phyloP scores from a whole-genome alignment of 1,140 invertebrate species.

The Leptinotarsa defecta region DNA sequence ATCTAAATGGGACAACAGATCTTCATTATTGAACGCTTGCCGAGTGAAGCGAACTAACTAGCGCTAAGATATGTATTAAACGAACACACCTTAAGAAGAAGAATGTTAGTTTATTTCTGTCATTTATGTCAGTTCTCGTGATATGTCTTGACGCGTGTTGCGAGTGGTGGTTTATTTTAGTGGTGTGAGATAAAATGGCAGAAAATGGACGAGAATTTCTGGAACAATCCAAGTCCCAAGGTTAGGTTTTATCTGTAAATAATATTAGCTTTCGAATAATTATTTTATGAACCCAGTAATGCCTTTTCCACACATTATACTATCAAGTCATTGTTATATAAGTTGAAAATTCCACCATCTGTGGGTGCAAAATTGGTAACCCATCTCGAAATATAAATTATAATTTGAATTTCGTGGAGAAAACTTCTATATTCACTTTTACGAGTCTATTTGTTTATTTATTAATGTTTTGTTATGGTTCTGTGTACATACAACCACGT shows the following conservation, averaged over 20 bases:
- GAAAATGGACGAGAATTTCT: conserved; percentile 64
- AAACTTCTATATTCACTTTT: neutral
- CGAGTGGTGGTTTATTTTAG: conserved; percentile 36
- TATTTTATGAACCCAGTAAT: conserved; percentile 6
- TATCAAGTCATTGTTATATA: conserved; percentile 43
- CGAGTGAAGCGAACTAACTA: no score
- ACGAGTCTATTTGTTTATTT: neutral
- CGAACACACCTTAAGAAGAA: no score
- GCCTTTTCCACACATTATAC: conserved; percentile 27
- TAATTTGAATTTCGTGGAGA: neutral
- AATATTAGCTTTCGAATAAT: no score
- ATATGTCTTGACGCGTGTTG: conserved; percentile 41
- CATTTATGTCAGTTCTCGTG: conserved; percentile 27
- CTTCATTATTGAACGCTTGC: no score
- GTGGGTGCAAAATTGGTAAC: conserved; percentile 36
- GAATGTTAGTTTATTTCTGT: conserved; percentile 1
- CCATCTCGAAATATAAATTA: neutral
- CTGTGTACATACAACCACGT: neutral
- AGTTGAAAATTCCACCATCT: conserved; percentile 48
- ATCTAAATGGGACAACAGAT: no score
- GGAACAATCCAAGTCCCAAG: conserved; percentile 62
- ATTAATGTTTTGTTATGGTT: neutral
- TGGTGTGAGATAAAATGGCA: conserved; percentile 63
- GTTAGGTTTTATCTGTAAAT: conserved; percentile 53
- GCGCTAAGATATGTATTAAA: no score